phyloP scores from a whole-genome alignment of 2,113 vertebrate genomes.

The Sorex fumeus region DNA sequence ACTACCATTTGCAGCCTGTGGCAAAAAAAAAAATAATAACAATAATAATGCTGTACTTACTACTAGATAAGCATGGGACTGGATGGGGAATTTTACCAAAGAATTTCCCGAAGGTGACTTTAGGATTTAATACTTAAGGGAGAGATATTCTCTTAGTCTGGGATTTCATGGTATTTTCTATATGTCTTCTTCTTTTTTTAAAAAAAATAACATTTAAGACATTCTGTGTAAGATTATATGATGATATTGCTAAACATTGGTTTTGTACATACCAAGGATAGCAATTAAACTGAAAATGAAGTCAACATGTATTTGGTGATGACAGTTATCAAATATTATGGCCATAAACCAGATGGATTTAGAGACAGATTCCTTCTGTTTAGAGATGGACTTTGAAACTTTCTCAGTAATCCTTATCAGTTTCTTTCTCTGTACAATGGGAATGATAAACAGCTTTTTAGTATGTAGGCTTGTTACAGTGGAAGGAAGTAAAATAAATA shows the following conservation, averaged over 20 bases:
- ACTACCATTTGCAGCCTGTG: not conserved
- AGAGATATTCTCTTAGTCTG: slow-evolving; percentile 5
- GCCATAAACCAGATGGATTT: not conserved
- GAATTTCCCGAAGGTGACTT: not conserved
- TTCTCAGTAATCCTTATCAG: too few species aligned
- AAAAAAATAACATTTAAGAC: not conserved
- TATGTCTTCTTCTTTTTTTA: not conserved
- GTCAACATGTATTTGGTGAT: not conserved
- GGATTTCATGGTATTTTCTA: not conserved
- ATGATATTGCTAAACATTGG: not conserved
- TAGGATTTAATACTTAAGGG: not conserved
- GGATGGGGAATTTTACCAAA: not conserved
- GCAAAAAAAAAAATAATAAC: not conserved
- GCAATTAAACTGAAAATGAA: not conserved
- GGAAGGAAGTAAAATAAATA: not conserved
- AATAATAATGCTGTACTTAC: not conserved
- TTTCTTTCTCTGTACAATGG: too few species aligned
- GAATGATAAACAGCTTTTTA: too few species aligned
- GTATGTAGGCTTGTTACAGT: too few species aligned
- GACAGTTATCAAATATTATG: not conserved
- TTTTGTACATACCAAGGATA: not conserved
- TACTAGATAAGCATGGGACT: too few species aligned
- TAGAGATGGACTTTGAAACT: not conserved
- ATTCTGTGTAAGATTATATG: not conserved
- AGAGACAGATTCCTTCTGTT: not conserved